phyloP scores from a whole-genome alignment of 1,140 invertebrate species.

The Argopecten irradians region DNA sequence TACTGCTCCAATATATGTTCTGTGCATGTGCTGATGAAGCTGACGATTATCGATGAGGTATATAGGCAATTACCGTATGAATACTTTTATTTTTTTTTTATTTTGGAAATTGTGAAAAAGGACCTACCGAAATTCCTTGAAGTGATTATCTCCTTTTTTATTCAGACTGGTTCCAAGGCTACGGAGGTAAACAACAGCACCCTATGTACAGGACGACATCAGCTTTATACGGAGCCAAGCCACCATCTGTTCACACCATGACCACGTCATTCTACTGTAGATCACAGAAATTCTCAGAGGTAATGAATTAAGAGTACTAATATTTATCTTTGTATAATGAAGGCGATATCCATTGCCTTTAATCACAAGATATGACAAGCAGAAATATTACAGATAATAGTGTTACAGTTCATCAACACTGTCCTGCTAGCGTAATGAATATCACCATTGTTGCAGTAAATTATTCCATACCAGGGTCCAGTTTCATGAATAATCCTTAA shows the following conservation, averaged over 20 bases:
- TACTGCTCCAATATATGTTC: no score
- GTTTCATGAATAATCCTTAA: no score
- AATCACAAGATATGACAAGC: neutral
- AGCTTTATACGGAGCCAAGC: constrained; percentile 62
- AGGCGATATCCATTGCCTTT: neutral
- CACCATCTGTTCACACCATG: constrained; percentile 74
- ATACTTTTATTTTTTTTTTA: no score
- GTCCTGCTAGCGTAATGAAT: no score
- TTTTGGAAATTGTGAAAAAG: no score
- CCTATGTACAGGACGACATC: constrained; percentile 74
- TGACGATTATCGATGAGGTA: no score
- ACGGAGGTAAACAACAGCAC: constrained; percentile 68
- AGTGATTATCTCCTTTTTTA: constrained; percentile 19
- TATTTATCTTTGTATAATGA: neutral
- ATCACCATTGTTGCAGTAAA: no score
- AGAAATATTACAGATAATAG: neutral
- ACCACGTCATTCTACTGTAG: constrained; percentile 70
- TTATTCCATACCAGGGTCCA: no score
- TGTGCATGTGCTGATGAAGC: no score
- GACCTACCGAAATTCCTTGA: no score
- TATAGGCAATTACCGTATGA: no score
- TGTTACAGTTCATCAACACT: neutral
- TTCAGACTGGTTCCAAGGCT: constrained; percentile 70
- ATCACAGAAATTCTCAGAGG: constrained; percentile 74
- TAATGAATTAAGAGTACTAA: no score